Conservation (phyloP, 2,888 invertebrate genomes). For the Mamestra brassicae region DNA sequence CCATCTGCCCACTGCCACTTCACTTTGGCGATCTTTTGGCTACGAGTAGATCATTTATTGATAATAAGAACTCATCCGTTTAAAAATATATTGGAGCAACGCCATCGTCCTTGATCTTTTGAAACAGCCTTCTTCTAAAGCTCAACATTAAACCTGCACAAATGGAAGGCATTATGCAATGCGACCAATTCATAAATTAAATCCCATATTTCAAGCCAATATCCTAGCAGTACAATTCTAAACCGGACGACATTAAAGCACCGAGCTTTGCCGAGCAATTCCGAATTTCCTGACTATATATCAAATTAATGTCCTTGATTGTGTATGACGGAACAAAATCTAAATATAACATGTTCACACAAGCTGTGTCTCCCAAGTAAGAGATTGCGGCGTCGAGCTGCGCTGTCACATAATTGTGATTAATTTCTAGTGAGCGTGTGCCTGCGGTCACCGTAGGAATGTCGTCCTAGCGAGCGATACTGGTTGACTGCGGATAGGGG, state of each 20-base stretch:
- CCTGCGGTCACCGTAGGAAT: conserved; percentile 87
- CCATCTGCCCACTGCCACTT: no score
- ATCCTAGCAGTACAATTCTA: conserved; percentile 49
- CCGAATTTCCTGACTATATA: conserved; percentile 59
- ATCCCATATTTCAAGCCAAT: conserved; percentile 48
- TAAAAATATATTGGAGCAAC: conserved; percentile 23
- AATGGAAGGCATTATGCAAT: conserved; percentile 44
- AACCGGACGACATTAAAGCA: conserved; percentile 47
- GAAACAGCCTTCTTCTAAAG: conserved; percentile 34
- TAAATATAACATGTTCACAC: conserved; percentile 68
- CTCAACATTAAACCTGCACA: conserved; percentile 31
- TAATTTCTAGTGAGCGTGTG: conserved; percentile 87
- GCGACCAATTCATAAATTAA: conserved; percentile 56
- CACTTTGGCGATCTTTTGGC: no score
- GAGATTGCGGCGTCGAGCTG: conserved; percentile 73
- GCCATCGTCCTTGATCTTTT: conserved; percentile 46
- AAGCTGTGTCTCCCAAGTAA: conserved; percentile 71
- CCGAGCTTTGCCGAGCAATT: conserved; percentile 45
- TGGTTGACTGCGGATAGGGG: conserved; percentile 54
- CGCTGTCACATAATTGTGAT: conserved; percentile 90
- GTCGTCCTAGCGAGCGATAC: conserved; percentile 80
- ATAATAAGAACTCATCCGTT: conserved; percentile 1
- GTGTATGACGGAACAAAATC: conserved; percentile 63
- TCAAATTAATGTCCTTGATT: conserved; percentile 63
- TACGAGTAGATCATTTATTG: not conserved